A percentile compares a stretch with the other conserved stretches of the same genome.
phyloP scores from a whole-genome alignment of 2,113 vertebrate genomes.

The Brienomyrus brachyistius region DNA sequence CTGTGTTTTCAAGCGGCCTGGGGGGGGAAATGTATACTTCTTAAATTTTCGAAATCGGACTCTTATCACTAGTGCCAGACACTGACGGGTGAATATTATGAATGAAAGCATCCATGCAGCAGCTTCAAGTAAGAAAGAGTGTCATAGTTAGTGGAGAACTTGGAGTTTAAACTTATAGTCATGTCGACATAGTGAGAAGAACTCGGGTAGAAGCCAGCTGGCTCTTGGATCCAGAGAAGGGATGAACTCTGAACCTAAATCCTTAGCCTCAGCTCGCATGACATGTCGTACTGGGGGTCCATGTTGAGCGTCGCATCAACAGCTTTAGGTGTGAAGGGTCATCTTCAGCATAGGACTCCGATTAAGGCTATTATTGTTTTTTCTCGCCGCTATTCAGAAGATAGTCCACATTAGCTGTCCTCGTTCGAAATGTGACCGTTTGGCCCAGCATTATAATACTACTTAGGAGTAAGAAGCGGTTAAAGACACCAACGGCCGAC shows the following conservation, averaged over 20 bases:
- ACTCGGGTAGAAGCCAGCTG: neutral
- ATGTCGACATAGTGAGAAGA: neutral
- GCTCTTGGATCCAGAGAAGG: neutral
- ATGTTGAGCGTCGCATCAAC: neutral
- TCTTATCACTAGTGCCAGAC: neutral
- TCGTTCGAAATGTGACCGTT: too few species aligned
- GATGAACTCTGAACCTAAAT: neutral
- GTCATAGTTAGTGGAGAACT: neutral
- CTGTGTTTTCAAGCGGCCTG: neutral
- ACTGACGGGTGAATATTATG: neutral
- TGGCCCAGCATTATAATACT: neutral
- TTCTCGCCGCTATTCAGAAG: neutral
- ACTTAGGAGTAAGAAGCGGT: neutral
- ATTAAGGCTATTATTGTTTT: neutral
- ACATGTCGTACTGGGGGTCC: neutral
- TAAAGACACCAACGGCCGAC: neutral
- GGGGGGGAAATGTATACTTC: neutral
- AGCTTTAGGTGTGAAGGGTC: neutral
- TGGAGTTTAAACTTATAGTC: neutral
- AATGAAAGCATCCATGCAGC: neutral
- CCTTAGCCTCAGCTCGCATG: neutral
- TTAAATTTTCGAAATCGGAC: neutral
- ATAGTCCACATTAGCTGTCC: neutral
- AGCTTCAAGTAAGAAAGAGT: neutral
- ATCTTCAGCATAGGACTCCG: neutral